These are phyloP conservation scores for Pseudococcus longispinus DNA, from an alignment of 2,888 invertebrate genomes.

Conservation along the genomic window DNA sequence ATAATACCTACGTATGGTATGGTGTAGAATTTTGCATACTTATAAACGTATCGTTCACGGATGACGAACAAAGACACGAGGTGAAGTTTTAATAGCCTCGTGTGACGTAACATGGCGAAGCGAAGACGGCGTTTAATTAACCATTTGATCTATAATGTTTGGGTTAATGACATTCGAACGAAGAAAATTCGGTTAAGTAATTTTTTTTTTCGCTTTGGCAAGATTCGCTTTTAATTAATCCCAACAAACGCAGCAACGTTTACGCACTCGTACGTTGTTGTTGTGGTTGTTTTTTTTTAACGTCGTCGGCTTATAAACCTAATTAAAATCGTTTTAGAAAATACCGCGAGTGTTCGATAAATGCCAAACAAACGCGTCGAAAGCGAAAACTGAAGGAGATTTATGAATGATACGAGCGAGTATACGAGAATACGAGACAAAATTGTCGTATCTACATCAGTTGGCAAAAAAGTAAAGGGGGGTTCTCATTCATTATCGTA, in stretches of 20 bases:
- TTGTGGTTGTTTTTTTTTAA: not conserved
- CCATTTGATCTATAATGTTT: slow-evolving; percentile 3
- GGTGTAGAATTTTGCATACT: not conserved
- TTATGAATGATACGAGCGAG: not conserved
- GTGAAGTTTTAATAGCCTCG: not conserved
- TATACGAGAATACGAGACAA: no score
- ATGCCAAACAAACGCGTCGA: not conserved
- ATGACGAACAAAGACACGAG: not conserved
- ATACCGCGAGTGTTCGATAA: not conserved
- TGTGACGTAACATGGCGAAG: not conserved
- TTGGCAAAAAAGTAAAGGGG: not conserved
- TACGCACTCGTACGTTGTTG: not conserved
- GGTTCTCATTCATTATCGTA: not conserved
- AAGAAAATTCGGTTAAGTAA: slow-evolving; percentile 2
- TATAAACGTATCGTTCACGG: not conserved
- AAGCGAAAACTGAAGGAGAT: not conserved
- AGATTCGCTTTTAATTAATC: slow-evolving; percentile 27
- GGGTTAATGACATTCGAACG: slow-evolving; percentile 20
- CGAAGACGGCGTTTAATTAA: not conserved
- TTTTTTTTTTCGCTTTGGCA: not conserved
- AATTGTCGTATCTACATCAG: not conserved
- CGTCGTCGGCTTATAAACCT: not conserved
- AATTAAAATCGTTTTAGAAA: slow-evolving; percentile 3
- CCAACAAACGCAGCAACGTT: not conserved
- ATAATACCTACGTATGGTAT: not conserved